Percentiles rank a stretch among this genome's conserved stretches.
Evolutionary conservation across 2,113 vertebrate species (phyloP).

Genomic region (Ceuthmochares aereus): DNA sequence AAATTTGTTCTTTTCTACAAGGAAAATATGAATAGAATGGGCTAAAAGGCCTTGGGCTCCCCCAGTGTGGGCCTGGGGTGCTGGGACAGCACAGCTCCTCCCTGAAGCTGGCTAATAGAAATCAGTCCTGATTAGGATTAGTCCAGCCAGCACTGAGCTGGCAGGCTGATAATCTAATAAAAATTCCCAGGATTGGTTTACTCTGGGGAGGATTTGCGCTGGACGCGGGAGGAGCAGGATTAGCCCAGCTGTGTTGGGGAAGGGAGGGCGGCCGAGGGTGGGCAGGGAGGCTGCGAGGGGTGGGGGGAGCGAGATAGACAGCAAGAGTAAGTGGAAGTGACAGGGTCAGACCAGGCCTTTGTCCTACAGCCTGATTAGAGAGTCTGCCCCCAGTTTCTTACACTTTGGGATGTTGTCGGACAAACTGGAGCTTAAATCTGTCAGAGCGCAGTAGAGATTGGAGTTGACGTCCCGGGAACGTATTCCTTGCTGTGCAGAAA

Average conservation of each 20-base stretch:
- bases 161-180: constrained; percentile 88
- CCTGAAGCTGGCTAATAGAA: constrained; percentile 84
- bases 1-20: neutral
- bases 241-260: constrained; percentile 82
- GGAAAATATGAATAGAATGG: constrained; percentile 41
- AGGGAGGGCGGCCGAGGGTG: constrained; percentile 76
- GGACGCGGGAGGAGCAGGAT: constrained; percentile 86
- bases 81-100: constrained; percentile 76
- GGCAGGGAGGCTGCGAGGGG: constrained; percentile 76
- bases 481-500: constrained; percentile 78
- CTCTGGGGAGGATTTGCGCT: constrained; percentile 86
- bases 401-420: constrained; percentile 94
- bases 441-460: constrained; percentile 78
- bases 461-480: constrained; percentile 80
- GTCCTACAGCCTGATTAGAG: constrained; percentile 95
- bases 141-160: constrained; percentile 77
- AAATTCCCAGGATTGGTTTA: constrained; percentile 90
- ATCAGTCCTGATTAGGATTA: constrained; percentile 91
- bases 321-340: constrained; percentile 93
- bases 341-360: constrained; percentile 95
- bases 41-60: constrained; percentile 72
- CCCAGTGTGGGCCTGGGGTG: constrained; percentile 74
- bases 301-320: constrained; percentile 84
- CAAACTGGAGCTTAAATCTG: constrained; percentile 92
- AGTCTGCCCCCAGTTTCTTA: constrained; percentile 91